These are phyloP conservation scores for Celastrina argiolus DNA, from an alignment of 2,888 invertebrate genomes.

Conservation along the genomic window DNA sequence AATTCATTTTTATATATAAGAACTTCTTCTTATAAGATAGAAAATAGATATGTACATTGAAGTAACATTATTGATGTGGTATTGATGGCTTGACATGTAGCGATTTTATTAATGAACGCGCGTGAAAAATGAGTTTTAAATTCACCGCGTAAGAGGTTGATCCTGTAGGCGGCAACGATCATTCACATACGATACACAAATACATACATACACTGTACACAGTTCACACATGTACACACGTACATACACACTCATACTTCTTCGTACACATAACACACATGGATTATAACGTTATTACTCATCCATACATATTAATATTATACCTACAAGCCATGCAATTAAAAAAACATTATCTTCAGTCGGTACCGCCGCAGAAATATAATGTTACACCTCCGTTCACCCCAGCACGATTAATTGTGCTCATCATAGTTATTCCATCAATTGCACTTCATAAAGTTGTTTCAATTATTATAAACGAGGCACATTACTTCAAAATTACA, in stretches of 20 bases:
- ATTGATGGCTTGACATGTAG: not conserved
- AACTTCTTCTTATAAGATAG: too few species aligned
- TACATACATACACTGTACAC: too few species aligned
- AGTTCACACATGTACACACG: too few species aligned
- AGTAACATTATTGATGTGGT: too few species aligned
- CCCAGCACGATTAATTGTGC: not conserved
- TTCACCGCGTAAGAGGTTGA: not conserved
- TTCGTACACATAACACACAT: too few species aligned
- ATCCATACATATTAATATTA: not conserved
- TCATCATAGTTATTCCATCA: not conserved
- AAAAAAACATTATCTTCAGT: not conserved
- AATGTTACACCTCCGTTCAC: not conserved
- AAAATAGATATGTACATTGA: too few species aligned
- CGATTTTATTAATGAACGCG: not conserved
- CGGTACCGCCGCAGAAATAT: not conserved
- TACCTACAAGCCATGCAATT: not conserved
- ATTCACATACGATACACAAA: too few species aligned
- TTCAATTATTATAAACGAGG: not conserved
- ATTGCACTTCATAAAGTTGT: not conserved
- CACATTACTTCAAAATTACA: not conserved
- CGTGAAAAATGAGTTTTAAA: not conserved
- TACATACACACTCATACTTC: too few species aligned
- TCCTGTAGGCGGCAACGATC: too few species aligned
- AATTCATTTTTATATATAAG: too few species aligned
- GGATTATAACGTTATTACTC: too few species aligned